Evolutionary conservation across 2,113 vertebrate genomes (phyloP).

Genomic region (Antechinus flavipes): DNA sequence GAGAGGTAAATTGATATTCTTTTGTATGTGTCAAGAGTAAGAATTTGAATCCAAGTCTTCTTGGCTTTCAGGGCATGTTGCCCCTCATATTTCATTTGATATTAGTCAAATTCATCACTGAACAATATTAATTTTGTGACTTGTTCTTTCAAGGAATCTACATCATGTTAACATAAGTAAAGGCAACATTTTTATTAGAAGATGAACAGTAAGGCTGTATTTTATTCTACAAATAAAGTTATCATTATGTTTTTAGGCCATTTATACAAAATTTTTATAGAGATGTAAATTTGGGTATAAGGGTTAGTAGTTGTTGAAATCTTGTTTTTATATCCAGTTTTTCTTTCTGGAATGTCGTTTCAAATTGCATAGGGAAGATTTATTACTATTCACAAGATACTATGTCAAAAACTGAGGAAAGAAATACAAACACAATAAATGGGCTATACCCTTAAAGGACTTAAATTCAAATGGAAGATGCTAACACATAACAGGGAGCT

Average conservation of each 20-base stretch:
- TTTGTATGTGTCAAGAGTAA: background rate
- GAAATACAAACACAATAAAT: background rate
- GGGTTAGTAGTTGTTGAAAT: background rate
- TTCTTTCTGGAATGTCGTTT: background rate
- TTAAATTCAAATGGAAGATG: background rate
- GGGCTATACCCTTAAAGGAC: too few species aligned
- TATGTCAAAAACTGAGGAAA: background rate
- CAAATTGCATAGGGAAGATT: background rate
- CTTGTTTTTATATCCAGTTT: background rate
- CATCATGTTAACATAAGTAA: background rate
- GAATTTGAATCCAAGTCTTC: background rate
- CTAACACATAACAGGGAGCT: background rate
- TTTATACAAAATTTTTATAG: background rate
- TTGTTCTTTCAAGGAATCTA: background rate
- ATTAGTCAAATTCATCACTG: background rate
- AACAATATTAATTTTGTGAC: background rate
- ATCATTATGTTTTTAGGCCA: background rate
- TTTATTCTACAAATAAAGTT: background rate
- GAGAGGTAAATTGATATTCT: background rate
- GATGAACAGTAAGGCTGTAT: background rate
- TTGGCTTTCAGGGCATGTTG: background rate
- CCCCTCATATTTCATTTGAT: background rate
- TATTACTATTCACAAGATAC: background rate
- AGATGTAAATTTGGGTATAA: background rate
- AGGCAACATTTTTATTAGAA: background rate